Evolutionary conservation across 2,888 invertebrate species (phyloP).

Genomic region (Philereme vetulata): DNA sequence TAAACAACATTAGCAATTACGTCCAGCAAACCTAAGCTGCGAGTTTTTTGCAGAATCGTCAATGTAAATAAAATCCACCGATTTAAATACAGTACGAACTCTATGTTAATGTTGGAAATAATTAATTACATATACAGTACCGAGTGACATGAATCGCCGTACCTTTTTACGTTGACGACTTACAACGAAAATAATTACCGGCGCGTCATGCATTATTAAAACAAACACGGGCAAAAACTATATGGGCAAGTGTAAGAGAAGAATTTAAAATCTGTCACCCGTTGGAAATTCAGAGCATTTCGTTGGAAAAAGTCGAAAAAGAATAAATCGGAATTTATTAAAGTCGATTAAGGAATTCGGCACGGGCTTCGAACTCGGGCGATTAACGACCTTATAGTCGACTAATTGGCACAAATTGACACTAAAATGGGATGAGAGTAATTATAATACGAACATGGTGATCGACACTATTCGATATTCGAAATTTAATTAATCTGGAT

Average conservation of each 20-base stretch:
- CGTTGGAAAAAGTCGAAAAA: conserved; percentile 65
- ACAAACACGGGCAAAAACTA: conserved; percentile 64
- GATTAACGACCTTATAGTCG: conserved; percentile 57
- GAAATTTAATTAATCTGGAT: conserved; percentile 36
- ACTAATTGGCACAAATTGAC: conserved; percentile 67
- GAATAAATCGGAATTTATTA: conserved; percentile 72
- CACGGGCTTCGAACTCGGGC: conserved; percentile 49
- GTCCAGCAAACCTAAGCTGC: conserved; percentile 39
- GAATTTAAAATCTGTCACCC: conserved; percentile 83
- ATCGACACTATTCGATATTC: conserved; percentile 37
- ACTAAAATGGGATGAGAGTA: conserved; percentile 57
- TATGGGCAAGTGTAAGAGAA: conserved; percentile 78
- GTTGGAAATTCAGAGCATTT: conserved; percentile 77
- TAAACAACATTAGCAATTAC: conserved; percentile 51
- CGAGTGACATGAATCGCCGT: conserved; percentile 59
- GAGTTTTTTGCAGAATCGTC: conserved; percentile 32
- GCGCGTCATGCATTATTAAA: conserved; percentile 79
- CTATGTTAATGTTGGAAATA: conserved; percentile 38
- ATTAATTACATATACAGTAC: conserved; percentile 48
- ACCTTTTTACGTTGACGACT: conserved; percentile 57
- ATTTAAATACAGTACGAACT: conserved; percentile 35
- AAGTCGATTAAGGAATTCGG: conserved; percentile 70
- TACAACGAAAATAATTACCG: conserved; percentile 75
- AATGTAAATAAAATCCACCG: conserved; percentile 45
- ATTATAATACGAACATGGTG: conserved; percentile 53